Evolutionary conservation across 1,140 invertebrate species (phyloP), one percentile per base, ranked within the genome.

Genomic region (Nylanderia fulva): DNA sequence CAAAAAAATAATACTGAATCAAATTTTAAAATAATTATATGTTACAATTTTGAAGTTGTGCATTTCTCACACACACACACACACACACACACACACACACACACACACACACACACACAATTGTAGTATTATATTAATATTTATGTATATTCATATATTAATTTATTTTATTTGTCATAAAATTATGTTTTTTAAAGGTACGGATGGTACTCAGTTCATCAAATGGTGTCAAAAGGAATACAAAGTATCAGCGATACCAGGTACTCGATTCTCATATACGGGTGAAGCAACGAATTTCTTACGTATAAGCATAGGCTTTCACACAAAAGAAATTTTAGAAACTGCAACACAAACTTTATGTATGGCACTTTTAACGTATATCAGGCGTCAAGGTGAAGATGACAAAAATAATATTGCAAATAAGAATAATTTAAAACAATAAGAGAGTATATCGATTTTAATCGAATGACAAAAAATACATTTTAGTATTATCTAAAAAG

Each of bases 291-390:
- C 92, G 48, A 95, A 95, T 85, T 94, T 86, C 75, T 91, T 96
- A 45, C 92, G 95, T 42, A 48, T 95, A 45, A 95, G 94, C 24
- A 95, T 96, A 85, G 94, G 93, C n/a, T 96, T 96, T 90, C 95
- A 95, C 64, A 71, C 68, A 21, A 85, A 80, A 21, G 91, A 93
- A n/a, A 86, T 63, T 58, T 87, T 95, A 39, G 61, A 85, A 69
- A 86, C 77, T 79, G 94, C 92, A 0, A 76, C 74, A 21, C 64
- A 87, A 86, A 83, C 68, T 45, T 76, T 95, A 6, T 95, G 94
- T 33, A 84, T 87, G 36, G 93, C 87, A 69, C 85, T 94, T 15
- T 75, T 85, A 11, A 21, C 85, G 27, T 94, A 92, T 66, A 76
- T 90, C 7, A 72, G 52, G 58, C 33, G 68, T 42, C n/a, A 85